Evolutionary conservation across 2,888 invertebrate genomes (phyloP), one percentile per base, ranked within the genome.

Genomic region (Schizotus pectinicornis): DNA sequence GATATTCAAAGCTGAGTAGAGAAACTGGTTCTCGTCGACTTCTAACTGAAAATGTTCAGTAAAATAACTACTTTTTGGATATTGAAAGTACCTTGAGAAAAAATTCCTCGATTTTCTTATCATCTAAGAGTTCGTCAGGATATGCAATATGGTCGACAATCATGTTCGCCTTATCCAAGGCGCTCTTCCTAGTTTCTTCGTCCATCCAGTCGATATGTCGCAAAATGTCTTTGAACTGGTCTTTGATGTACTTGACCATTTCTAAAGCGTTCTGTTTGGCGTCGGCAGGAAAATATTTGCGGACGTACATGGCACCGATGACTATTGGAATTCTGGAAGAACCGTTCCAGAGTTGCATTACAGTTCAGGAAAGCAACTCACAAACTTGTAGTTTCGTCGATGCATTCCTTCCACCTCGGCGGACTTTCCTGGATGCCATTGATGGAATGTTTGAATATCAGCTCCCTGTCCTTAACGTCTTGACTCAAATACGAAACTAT

Each of bases 61-160:
- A 7, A 37, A 7, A 37, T 31, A 6, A 36, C 7, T 31, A 36
- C 8, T 42, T 7, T n/a, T 12, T 14, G 14, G 32, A 34, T 33
- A 2, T 42, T 7, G 22, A 3, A n/a, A 22, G 22, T 22, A 87
- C 86, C 58, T 86, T 85, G 3, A 83, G 74, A 74, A 92, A 94
- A 73, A 92, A 89, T 46, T 88, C 82, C 14, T 87, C 88, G 2
- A 95, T 81, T 73, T 91, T 91, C 1, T 83, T 80, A 65, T 92
- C 84, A 68, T 94, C 88, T 37, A 94, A 81, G 73, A 95, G 85
- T 77, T 93, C 94, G 65, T 88, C 88, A 1, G 94, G 94, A 77
- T 94, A 95, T 0, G 93, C 95, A 72, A 95, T 94, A 76, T 94
- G 91, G 0, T 90, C 87, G 2, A 86, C 83, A 88, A 95, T 94